Conservation (phyloP, 2,888 invertebrate genomes). For the Melieria omissa region DNA sequence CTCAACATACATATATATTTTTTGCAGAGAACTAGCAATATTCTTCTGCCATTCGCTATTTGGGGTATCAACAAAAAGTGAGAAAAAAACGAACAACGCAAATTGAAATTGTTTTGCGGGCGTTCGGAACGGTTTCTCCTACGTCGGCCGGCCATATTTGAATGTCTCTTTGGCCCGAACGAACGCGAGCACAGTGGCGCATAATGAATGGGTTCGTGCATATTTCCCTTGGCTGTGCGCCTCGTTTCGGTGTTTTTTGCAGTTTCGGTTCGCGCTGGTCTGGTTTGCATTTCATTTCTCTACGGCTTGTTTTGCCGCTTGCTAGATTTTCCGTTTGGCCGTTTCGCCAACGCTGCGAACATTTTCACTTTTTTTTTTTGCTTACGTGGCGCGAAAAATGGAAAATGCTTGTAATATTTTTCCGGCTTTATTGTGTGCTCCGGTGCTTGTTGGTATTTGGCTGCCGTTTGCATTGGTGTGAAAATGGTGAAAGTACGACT, state of each 20-base stretch:
- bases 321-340: neutral
- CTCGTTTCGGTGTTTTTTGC: neutral
- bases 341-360: slow-evolving; percentile 29
- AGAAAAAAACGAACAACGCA: no score
- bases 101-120: no score
- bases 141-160: no score
- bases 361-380: slow-evolving; percentile 15
- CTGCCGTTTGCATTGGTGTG: neutral
- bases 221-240: no score
- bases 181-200: no score
- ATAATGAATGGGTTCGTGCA: no score
- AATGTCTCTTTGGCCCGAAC: no score
- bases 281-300: neutral
- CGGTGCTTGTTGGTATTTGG: neutral
- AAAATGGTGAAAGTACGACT: neutral
- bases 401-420: slow-evolving; percentile 32
- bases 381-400: slow-evolving; percentile 36
- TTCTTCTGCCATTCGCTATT: no score
- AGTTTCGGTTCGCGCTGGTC: neutral
- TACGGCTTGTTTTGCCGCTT: neutral
- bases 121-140: no score
- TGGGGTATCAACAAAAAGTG: no score
- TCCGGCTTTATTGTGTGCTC: slow-evolving; percentile 11
- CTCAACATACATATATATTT: no score
- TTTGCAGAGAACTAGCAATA: no score